phyloP scores from a whole-genome alignment of 2,113 vertebrate genomes.

The Antennarius striatus region DNA sequence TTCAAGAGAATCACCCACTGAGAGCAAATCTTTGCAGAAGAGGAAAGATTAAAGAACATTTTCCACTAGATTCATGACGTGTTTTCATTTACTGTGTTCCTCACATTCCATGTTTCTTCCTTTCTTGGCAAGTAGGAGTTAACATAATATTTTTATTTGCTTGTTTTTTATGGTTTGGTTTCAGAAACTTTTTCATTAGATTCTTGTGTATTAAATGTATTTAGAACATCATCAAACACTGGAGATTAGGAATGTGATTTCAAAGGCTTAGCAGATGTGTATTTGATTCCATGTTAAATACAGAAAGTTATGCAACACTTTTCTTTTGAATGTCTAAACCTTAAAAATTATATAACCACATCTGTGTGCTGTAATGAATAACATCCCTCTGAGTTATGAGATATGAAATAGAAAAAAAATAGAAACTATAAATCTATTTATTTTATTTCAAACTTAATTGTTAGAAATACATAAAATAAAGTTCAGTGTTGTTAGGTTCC shows the following conservation, averaged over 20 bases:
- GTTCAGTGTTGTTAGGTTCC: too few relatives aligned
- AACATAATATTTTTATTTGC: background rate
- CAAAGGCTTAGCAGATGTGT: constrained; percentile 37
- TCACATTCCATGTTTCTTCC: constrained; percentile 3
- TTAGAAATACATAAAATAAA: too few relatives aligned
- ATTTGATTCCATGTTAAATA: constrained; percentile 51
- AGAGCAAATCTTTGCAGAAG: constrained; percentile 44
- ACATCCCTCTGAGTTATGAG: too few relatives aligned
- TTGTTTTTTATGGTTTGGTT: constrained; percentile 1
- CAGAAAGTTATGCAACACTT: constrained; percentile 51
- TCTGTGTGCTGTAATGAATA: constrained; percentile 11
- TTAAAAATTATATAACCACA: constrained; percentile 36
- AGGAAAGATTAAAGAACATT: constrained; percentile 37
- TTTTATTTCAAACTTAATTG: too few relatives aligned
- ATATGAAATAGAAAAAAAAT: too few relatives aligned
- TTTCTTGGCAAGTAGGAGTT: background rate
- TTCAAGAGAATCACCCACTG: constrained; percentile 28
- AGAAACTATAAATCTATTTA: too few relatives aligned
- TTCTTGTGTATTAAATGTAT: constrained; percentile 17
- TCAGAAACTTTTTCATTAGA: constrained; percentile 2
- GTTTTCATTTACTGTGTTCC: constrained; percentile 8
- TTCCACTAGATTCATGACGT: constrained; percentile 21
- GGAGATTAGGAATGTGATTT: constrained; percentile 47
- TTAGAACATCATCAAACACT: constrained; percentile 24
- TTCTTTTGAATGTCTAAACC: constrained; percentile 14